Evolutionary conservation across 2,797 vertebrate genomes (phyloP).

Genomic region (Manis pentadactyla): DNA sequence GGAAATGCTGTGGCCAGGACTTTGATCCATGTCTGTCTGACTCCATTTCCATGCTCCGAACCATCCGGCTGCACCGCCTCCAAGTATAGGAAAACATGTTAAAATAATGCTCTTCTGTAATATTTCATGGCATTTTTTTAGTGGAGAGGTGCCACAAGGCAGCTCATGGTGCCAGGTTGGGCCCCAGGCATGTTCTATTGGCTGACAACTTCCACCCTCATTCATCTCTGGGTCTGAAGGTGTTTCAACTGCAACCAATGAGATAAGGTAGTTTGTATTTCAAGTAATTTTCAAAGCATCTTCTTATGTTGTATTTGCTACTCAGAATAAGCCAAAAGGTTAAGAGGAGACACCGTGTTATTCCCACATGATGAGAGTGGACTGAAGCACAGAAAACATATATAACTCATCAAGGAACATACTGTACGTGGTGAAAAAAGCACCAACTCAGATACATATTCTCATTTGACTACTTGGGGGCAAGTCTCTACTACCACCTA

Average conservation of each 20-base stretch:
- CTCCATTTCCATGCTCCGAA: not conserved
- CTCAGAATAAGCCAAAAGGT: not conserved
- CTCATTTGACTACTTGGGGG: not conserved
- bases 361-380: not conserved
- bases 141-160: not conserved
- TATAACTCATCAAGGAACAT: not conserved
- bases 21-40: not conserved
- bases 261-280: not conserved
- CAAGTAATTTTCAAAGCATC: slow-evolving; percentile 24
- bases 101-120: not conserved
- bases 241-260: not conserved
- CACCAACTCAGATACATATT: not conserved
- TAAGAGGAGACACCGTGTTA: not conserved
- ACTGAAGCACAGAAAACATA: not conserved
- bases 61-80: not conserved
- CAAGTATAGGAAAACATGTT: not conserved
- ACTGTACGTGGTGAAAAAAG: not conserved
- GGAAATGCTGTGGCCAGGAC: not conserved
- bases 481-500: not conserved
- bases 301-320: not conserved
- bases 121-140: not conserved
- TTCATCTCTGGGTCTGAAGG: not conserved
- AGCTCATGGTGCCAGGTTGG: not conserved
- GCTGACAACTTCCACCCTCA: not conserved
- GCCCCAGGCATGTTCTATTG: not conserved